Evolutionary conservation across 2,888 invertebrate species (phyloP).

Genomic region (Drosophila acutilabella): DNA sequence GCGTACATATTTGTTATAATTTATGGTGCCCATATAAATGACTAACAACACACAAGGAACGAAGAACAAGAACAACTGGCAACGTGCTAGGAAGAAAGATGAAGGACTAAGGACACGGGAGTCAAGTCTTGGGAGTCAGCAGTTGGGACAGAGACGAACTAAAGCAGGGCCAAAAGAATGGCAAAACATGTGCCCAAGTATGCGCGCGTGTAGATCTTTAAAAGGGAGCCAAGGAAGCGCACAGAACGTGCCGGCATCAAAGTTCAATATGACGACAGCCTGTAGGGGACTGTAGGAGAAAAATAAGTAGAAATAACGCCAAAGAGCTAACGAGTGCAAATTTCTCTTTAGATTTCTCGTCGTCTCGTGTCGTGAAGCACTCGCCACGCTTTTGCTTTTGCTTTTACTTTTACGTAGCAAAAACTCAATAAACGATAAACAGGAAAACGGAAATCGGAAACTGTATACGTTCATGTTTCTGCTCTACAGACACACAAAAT

Average conservation of each 20-base stretch:
- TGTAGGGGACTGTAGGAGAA: constrained; percentile 5
- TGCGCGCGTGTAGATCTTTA: constrained; percentile 76
- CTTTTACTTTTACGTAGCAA: constrained; percentile 74
- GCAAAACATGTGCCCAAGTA: constrained; percentile 67
- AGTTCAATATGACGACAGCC: constrained; percentile 72
- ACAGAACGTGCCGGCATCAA: constrained; percentile 77
- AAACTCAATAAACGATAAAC: constrained; percentile 82
- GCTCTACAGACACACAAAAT: constrained; percentile 43
- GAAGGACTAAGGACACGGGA: background rate
- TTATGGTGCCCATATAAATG: constrained; percentile 80
- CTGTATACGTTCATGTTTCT: constrained; percentile 72
- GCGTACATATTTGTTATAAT: constrained; percentile 81
- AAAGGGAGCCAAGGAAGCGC: constrained; percentile 50
- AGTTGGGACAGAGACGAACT: background rate
- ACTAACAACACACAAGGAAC: constrained; percentile 72
- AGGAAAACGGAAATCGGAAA: constrained; percentile 83
- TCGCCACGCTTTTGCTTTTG: constrained; percentile 66
- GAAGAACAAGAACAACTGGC: constrained; percentile 39
- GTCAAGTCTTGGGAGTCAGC: background rate
- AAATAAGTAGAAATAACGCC: constrained; percentile 13
- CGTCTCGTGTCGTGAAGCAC: constrained; percentile 15
- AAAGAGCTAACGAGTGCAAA: constrained; percentile 78
- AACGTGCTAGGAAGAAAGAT: constrained; percentile 39
- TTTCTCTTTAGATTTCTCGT: constrained; percentile 61
- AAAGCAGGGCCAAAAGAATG: constrained; percentile 37